Conservation (phyloP, 2,888 invertebrate genomes). For the Argynnis bischoffii region DNA sequence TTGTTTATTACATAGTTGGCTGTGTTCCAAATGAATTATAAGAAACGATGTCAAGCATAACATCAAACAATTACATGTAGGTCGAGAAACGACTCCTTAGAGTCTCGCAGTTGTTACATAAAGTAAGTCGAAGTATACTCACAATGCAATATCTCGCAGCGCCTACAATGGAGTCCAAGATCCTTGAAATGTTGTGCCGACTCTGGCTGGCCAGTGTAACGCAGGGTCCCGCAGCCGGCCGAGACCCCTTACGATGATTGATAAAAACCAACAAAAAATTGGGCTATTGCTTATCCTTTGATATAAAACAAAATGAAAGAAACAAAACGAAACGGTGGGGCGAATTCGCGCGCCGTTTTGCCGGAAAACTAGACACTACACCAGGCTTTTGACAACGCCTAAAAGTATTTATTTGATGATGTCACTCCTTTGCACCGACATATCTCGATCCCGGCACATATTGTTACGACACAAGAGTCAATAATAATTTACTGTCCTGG, state of each 20-base stretch:
- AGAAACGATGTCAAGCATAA: conserved; percentile 26
- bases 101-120: conserved; percentile 15
- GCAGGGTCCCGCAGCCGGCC: conserved; percentile 60
- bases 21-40: conserved; percentile 28
- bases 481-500: conserved; percentile 38
- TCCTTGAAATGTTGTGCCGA: conserved; percentile 76
- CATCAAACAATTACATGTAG: conserved; percentile 25
- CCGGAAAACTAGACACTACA: conserved; percentile 61
- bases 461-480: conserved; percentile 70
- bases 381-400: conserved; percentile 30
- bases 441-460: conserved; percentile 91
- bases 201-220: conserved; percentile 77
- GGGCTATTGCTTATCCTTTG: conserved; percentile 77
- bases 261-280: conserved; percentile 58
- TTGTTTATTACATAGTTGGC: conserved; percentile 26
- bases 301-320: conserved; percentile 79
- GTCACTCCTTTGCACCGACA: conserved; percentile 73
- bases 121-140: conserved; percentile 52
- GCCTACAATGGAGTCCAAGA: conserved; percentile 79
- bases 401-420: conserved; percentile 70
- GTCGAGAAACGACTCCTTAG: conserved; percentile 14
- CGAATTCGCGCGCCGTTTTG: conserved; percentile 74
- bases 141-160: conserved; percentile 81
- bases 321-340: conserved; percentile 76
- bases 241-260: conserved; percentile 59